Evolutionary conservation across 2,888 invertebrate species (phyloP).

Genomic region (Cheilosia grossa): DNA sequence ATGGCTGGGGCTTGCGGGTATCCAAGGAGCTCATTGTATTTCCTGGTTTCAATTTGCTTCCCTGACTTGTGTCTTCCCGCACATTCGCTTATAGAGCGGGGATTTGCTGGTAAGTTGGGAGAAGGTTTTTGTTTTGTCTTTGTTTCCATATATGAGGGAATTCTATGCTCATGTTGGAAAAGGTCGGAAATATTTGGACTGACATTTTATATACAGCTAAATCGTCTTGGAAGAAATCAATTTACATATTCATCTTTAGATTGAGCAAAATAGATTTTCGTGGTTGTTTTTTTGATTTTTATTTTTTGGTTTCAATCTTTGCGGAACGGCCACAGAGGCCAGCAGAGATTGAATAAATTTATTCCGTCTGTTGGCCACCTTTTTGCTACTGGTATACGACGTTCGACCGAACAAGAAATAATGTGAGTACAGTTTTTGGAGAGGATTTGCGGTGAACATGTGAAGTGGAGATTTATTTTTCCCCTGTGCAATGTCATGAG

Average conservation of each 20-base stretch:
- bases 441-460: conserved; percentile 44
- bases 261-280: conserved; percentile 11
- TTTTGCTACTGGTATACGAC: not conserved
- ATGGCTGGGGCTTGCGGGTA: conserved; percentile 50
- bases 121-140: not conserved
- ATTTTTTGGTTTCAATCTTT: not conserved
- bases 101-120: conserved; percentile 1
- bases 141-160: not conserved
- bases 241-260: conserved; percentile 46
- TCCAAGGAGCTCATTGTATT: conserved; percentile 56
- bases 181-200: conserved; percentile 27
- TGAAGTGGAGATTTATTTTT: conserved; percentile 63
- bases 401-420: conserved; percentile 15
- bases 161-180: conserved; percentile 14
- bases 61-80: conserved; percentile 12
- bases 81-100: not conserved
- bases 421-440: conserved; percentile 30
- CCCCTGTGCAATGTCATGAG: conserved; percentile 57
- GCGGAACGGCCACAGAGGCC: conserved; percentile 16
- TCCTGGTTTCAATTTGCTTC: conserved; percentile 39
- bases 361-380: conserved; percentile 5
- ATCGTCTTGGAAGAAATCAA: conserved; percentile 5
- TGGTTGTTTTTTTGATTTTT: not conserved
- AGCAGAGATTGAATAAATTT: conserved; percentile 62
- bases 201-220: not conserved